Percentiles rank a stretch among this genome's conserved stretches.
phyloP scores from a whole-genome alignment of 2,797 vertebrate species.

The Periophthalmus magnuspinnatus region DNA sequence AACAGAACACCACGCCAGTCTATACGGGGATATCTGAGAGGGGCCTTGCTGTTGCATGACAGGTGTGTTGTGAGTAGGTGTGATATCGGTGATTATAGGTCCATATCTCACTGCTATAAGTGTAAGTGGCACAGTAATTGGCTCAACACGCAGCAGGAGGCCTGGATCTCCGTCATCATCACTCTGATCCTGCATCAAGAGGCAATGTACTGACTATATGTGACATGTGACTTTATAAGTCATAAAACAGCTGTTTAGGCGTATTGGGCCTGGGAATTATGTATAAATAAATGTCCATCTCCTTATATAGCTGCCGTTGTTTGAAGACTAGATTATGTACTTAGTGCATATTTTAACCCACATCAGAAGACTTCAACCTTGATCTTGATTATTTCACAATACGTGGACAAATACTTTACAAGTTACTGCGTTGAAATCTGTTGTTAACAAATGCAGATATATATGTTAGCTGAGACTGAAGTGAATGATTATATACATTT shows the following conservation, averaged over 20 bases:
- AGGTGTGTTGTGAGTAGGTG: conserved; percentile 45
- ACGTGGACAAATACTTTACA: no score
- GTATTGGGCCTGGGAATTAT: not conserved
- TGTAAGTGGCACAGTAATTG: conserved; percentile 55
- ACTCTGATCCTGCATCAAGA: conserved; percentile 6
- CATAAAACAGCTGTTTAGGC: not conserved
- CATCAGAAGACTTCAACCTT: not conserved
- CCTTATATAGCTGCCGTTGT: not conserved
- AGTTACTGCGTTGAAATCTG: no score
- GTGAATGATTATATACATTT: no score
- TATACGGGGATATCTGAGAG: not conserved
- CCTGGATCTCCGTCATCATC: conserved; percentile 39
- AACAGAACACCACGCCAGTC: not conserved
- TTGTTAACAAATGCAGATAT: no score
- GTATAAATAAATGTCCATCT: not conserved
- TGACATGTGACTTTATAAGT: not conserved
- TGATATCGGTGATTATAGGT: conserved; percentile 59
- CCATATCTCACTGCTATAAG: conserved; percentile 36
- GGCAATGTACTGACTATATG: not conserved
- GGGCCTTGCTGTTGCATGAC: not conserved
- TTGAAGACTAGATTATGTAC: not conserved
- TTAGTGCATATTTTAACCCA: no score
- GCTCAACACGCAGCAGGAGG: conserved; percentile 25
- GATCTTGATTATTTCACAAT: not conserved
- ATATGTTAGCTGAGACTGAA: no score